These are phyloP conservation scores for Camelus dromedarius DNA, from an alignment of 2,113 vertebrate genomes.

Conservation along the genomic window DNA sequence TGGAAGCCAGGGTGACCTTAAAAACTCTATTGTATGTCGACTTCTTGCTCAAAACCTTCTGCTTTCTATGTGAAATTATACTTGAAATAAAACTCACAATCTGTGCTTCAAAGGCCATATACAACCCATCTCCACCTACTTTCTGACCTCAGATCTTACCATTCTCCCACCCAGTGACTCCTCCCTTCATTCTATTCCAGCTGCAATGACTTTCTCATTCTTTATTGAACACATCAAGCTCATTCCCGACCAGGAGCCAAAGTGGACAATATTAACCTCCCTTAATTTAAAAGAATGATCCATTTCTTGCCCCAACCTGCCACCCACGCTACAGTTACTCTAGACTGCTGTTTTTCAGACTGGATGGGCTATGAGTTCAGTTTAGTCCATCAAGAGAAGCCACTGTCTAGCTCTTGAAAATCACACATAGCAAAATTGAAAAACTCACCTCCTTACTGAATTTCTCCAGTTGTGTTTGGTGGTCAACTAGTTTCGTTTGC, in stretches of 20 bases:
- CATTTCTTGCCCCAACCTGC: background rate
- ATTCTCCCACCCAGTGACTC: background rate
- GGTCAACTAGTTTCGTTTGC: slow-evolving; percentile 88
- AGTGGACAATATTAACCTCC: background rate
- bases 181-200: background rate
- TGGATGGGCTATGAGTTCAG: background rate
- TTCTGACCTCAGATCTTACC: background rate
- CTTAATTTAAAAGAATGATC: background rate
- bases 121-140: background rate
- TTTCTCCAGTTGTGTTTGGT: slow-evolving; percentile 90
- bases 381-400: background rate
- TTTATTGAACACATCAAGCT: background rate
- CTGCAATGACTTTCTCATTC: background rate
- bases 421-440: background rate
- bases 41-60: background rate
- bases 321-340: background rate
- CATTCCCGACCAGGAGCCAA: background rate
- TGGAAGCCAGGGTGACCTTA: background rate
- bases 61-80: background rate
- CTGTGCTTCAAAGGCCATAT: background rate
- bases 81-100: background rate
- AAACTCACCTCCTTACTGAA: slow-evolving; percentile 93
- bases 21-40: background rate
- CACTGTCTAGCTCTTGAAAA: background rate
- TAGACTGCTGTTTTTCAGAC: background rate